Conservation (phyloP, 2,797 vertebrate species). For the Phaenicophaeus curvirostris region DNA sequence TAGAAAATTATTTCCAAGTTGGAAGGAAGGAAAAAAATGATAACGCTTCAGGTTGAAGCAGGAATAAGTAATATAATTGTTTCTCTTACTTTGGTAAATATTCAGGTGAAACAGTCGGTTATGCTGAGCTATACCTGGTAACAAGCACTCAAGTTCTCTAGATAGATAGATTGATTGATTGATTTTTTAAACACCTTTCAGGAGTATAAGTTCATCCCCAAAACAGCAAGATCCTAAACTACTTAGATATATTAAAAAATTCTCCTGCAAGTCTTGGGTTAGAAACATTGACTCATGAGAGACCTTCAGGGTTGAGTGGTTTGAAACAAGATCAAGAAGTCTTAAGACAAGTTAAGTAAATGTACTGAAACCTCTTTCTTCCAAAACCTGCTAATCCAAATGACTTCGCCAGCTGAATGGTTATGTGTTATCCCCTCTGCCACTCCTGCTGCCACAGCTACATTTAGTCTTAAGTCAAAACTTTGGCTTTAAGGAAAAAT, state of each 20-base stretch:
- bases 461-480: slow-evolving; percentile 8
- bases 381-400: slow-evolving; percentile 24
- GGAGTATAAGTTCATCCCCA: not conserved
- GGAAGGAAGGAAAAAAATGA: not conserved
- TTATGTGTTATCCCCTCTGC: not conserved
- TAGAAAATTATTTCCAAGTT: not conserved
- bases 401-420: not conserved
- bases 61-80: not conserved
- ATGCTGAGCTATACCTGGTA: not conserved
- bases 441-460: slow-evolving; percentile 6
- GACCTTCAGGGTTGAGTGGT: not conserved
- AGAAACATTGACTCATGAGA: slow-evolving; percentile 24
- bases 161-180: too few species aligned
- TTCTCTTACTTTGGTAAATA: not conserved
- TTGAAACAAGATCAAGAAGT: slow-evolving; percentile 39
- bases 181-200: not conserved
- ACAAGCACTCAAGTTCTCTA: not conserved
- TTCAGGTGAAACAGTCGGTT: not conserved
- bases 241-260: not conserved
- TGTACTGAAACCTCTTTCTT: slow-evolving; percentile 9
- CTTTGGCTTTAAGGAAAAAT: slow-evolving; percentile 26
- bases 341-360: slow-evolving; percentile 7
- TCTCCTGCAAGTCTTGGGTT: not conserved
- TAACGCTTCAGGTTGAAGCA: not conserved
- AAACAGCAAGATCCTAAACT: not conserved